phyloP scores from a whole-genome alignment of 2,888 invertebrate species.

The Rhagophthalmus giganteus region DNA sequence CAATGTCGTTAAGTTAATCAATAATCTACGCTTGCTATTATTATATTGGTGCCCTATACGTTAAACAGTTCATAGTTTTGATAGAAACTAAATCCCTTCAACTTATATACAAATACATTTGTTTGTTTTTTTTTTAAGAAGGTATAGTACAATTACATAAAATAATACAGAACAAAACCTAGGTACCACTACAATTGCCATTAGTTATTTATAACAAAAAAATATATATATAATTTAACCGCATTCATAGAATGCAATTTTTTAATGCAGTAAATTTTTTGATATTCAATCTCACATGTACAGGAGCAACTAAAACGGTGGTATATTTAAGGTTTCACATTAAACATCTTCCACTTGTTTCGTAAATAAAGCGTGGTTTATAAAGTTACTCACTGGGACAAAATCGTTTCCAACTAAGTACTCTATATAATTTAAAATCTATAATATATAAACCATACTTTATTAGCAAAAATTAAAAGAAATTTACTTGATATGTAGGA shows the following conservation, averaged over 20 bases:
- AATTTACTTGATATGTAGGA: constrained; percentile 23
- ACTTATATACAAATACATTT: constrained; percentile 16
- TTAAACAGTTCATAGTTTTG: constrained; percentile 26
- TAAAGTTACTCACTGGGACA: too few relatives aligned
- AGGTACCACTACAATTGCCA: constrained; percentile 12
- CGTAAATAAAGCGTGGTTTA: too few relatives aligned
- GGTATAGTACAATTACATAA: too few relatives aligned
- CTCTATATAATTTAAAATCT: constrained; percentile 1
- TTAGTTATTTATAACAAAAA: constrained; percentile 8
- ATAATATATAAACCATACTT: background rate
- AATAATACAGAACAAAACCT: too few relatives aligned
- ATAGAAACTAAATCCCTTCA: constrained; percentile 14
- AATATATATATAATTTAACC: constrained; percentile 5
- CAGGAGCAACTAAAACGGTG: constrained; percentile 9
- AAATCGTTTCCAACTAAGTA: too few relatives aligned
- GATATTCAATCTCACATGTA: constrained; percentile 18
- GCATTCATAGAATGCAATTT: constrained; percentile 39
- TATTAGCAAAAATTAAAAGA: background rate
- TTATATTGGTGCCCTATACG: constrained; percentile 28
- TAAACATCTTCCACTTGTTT: too few relatives aligned
- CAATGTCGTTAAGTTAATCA: constrained; percentile 21
- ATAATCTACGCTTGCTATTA: constrained; percentile 25
- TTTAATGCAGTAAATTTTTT: constrained; percentile 12
- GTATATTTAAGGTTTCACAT: too few relatives aligned
- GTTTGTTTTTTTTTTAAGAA: too few relatives aligned